phyloP scores from a whole-genome alignment of 2,113 vertebrate species.

The Lepus europaeus region DNA sequence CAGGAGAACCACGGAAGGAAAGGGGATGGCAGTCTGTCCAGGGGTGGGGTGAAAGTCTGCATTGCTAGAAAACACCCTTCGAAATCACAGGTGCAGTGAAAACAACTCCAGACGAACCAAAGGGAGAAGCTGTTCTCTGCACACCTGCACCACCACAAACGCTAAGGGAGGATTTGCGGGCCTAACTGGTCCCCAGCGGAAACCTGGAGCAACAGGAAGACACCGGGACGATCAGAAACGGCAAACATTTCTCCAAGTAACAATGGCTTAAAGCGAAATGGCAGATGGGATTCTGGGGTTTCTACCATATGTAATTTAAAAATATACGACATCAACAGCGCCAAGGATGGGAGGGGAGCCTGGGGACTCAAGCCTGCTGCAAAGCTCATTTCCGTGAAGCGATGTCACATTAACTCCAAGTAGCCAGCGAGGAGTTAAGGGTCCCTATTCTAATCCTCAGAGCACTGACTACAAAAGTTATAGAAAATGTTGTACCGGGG shows the following conservation, averaged over 20 bases:
- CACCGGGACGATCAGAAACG: background rate
- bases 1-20: background rate
- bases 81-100: conserved; percentile 8
- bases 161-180: background rate
- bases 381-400: background rate
- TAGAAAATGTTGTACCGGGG: too few species aligned
- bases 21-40: background rate
- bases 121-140: background rate
- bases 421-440: background rate
- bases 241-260: background rate
- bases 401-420: background rate
- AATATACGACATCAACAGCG: background rate
- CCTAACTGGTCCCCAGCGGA: background rate
- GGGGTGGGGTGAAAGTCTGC: too few species aligned
- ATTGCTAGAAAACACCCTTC: background rate
- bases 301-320: background rate
- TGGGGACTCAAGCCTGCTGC: background rate
- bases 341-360: background rate
- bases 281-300: background rate
- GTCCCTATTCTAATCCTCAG: background rate
- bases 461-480: background rate
- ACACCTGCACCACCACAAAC: background rate
- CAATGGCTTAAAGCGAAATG: conserved; percentile 25
- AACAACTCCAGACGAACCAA: conserved; percentile 13
- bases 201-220: background rate